phyloP scores from a whole-genome alignment of 37 sponge, comb jelly and placozoan genomes.

The Spongilla lacustris region DNA sequence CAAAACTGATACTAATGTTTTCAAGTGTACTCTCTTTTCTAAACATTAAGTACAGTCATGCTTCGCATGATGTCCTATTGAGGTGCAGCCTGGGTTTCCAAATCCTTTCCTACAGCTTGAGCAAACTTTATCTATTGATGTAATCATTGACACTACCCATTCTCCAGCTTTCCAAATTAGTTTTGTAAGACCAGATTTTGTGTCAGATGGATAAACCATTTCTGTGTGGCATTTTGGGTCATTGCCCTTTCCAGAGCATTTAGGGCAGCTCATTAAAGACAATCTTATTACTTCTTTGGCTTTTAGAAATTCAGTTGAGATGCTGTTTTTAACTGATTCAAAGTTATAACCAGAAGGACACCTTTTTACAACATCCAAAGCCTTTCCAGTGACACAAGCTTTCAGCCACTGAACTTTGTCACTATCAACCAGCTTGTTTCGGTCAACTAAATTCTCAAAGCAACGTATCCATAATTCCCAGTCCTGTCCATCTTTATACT shows the following conservation, averaged over 20 bases:
- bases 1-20: too few species aligned
- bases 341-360: neutral
- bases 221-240: neutral
- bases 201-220: neutral
- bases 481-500: neutral
- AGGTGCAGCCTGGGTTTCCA: neutral
- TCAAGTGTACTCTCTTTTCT: too few species aligned
- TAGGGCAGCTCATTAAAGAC: neutral
- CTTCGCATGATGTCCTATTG: neutral
- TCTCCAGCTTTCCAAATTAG: neutral
- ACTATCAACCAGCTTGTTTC: neutral
- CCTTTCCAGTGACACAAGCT: neutral
- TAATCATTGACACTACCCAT: neutral
- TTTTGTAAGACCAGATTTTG: neutral
- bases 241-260: neutral
- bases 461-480: neutral
- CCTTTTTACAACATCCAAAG: neutral
- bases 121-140: neutral
- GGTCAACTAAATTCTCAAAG: neutral
- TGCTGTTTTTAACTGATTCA: neutral
- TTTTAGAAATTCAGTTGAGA: neutral
- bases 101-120: neutral
- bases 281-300: neutral
- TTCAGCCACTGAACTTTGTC: neutral
- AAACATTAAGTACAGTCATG: neutral